Evolutionary conservation across 2,888 invertebrate species (phyloP), one percentile per base, ranked within the genome.

Genomic region (Sinopyrophorus schimmeli): DNA sequence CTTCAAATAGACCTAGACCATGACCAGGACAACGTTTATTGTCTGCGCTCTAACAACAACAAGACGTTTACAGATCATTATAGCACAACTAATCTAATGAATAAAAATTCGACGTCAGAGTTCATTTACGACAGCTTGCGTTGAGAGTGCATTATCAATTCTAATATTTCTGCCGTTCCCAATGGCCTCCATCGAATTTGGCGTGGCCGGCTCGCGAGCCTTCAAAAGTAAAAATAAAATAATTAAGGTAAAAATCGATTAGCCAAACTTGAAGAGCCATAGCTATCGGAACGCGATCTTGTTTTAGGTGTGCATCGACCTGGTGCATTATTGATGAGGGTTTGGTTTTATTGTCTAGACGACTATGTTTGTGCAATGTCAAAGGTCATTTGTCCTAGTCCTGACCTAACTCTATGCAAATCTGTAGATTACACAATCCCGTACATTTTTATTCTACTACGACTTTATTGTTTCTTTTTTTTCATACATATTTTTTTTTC

Each of bases 1-100:
- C 48, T 50, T 50, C 39, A 40, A 50, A 50, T 50, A 50, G 50
- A 50, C 50, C 50, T 50, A 50, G 50, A 50, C 46, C 50, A 50
- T 50, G 50, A 50, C 50, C 50, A 50, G 40, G 40, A 46, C 50
- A 50, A 50, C 44, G 40, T 50, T 46, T 44, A 44, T 21, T 28
- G 39, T 40, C 34, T 43, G 39, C 23, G 27, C 42, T 43, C 39
- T 50, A 27, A 38, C 32, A 40, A 44, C 39, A 50, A 50, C 50
- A 50, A 32, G 40, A 50, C 50, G 50, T 50, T 50, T 34, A 44
- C 40, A 27, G 39, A 23, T 40, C 30, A 46, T 44, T 31, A 44
- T 38, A 39, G 37, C 38, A 49, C 44, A 27, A 40, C 27, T 12
- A 43, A 31, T 26, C 17, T 35, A 39, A 50, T 34, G 43, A 50